phyloP scores from a whole-genome alignment of 2,113 vertebrate species.

The Axis porcinus region DNA sequence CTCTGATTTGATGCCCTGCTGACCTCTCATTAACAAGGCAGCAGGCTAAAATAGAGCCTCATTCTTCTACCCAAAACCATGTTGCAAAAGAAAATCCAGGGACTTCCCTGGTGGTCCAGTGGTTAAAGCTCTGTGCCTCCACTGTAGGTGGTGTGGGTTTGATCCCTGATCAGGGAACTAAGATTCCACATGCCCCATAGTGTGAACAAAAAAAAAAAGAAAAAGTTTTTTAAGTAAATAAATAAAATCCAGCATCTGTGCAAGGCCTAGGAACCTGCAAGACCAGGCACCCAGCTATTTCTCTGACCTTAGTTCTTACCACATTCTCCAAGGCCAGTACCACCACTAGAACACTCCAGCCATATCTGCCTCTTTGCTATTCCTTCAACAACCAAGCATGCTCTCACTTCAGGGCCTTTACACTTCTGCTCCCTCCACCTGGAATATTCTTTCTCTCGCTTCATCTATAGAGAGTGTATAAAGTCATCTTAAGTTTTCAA shows the following conservation, averaged over 20 bases:
- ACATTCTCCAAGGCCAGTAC: neutral
- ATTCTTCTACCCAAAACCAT: neutral
- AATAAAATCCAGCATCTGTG: neutral
- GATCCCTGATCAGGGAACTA: neutral
- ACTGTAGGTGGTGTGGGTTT: neutral
- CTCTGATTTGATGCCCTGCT: neutral
- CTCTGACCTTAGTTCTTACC: neutral
- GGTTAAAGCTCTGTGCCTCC: neutral
- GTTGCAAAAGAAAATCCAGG: neutral
- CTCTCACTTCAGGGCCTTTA: neutral
- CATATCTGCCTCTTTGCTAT: rapidly evolving
- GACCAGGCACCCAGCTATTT: neutral
- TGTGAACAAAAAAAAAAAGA: neutral
- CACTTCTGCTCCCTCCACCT: neutral
- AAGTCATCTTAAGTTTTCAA: neutral
- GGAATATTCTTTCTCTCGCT: neutral
- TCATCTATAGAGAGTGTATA: neutral
- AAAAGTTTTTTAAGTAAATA: neutral
- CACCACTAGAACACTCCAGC: too few relatives aligned
- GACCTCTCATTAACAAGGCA: neutral
- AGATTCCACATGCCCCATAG: neutral
- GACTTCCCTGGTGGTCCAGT: neutral
- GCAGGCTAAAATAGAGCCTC: neutral
- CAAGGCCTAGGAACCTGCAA: neutral
- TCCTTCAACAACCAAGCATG: neutral